Evolutionary conservation across 92 coral and sea anemone species (phyloP).

Genomic region (Porites rus): DNA sequence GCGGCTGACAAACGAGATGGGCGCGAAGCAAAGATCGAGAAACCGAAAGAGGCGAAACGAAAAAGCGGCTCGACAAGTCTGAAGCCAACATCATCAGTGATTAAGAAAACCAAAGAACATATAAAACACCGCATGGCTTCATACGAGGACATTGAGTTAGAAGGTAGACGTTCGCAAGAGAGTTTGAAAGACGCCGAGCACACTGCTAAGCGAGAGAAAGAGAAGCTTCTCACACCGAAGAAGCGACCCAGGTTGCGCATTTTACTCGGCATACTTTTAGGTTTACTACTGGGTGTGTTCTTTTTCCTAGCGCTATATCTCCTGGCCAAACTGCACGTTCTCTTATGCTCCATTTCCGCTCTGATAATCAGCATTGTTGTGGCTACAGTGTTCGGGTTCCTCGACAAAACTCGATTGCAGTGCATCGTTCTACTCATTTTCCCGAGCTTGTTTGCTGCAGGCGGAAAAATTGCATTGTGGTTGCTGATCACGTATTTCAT

Average conservation of each 20-base stretch:
- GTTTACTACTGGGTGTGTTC: slow-evolving; percentile 81
- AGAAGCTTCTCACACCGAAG: slow-evolving; percentile 72
- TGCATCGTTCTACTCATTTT: slow-evolving; percentile 83
- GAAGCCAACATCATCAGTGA: slow-evolving; percentile 65
- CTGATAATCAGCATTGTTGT: slow-evolving; percentile 76
- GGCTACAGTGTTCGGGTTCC: slow-evolving; percentile 82
- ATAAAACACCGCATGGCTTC: slow-evolving; percentile 85
- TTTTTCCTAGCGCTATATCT: slow-evolving; percentile 75
- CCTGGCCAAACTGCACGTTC: slow-evolving; percentile 65
- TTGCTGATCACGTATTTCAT: slow-evolving; percentile 80
- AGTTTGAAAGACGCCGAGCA: slow-evolving; percentile 85
- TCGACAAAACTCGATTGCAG: slow-evolving; percentile 78
- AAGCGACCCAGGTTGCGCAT: slow-evolving; percentile 80
- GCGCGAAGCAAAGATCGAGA: slow-evolving; percentile 51
- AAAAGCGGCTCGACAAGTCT: slow-evolving; percentile 50
- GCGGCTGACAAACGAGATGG: slow-evolving; percentile 56
- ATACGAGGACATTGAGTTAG: slow-evolving; percentile 80
- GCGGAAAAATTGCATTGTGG: slow-evolving; percentile 91
- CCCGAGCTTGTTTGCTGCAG: slow-evolving; percentile 89
- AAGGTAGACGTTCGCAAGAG: slow-evolving; percentile 73
- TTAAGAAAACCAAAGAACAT: slow-evolving; percentile 72
- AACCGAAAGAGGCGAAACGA: slow-evolving; percentile 53
- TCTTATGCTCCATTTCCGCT: slow-evolving; percentile 74
- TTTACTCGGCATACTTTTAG: slow-evolving; percentile 80
- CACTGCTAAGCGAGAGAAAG: slow-evolving; percentile 71